phyloP scores from a whole-genome alignment of 1,140 invertebrate genomes.

The Homarus americanus region DNA sequence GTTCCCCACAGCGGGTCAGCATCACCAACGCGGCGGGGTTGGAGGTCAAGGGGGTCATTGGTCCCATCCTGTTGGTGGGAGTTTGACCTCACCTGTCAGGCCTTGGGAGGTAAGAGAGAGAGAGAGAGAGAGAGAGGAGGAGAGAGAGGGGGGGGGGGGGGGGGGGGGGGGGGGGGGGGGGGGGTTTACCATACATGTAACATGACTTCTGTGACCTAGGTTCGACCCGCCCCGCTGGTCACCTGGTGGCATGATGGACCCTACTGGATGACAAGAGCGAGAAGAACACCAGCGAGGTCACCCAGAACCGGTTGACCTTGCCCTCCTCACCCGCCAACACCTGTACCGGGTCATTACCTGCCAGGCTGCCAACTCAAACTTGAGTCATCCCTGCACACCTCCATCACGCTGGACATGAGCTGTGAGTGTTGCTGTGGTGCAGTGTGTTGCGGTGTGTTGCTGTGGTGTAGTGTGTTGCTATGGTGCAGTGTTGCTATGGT shows the following conservation, averaged over 20 bases:
- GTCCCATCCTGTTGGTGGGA: slow-evolving; percentile 23
- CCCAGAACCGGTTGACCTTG: slow-evolving; percentile 71
- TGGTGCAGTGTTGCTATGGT: too few species aligned
- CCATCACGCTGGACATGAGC: slow-evolving; percentile 63
- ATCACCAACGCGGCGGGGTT: slow-evolving; percentile 26
- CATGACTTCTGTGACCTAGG: background rate
- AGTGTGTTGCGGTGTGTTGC: too few species aligned
- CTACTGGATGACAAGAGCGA: slow-evolving; percentile 55
- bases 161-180: too few species aligned
- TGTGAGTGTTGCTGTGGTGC: too few species aligned
- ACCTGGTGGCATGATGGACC: slow-evolving; percentile 63
- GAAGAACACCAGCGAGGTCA: slow-evolving; percentile 20
- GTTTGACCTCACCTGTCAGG: slow-evolving; percentile 35
- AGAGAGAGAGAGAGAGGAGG: background rate
- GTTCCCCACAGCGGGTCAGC: slow-evolving; percentile 21
- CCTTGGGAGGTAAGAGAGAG: slow-evolving; percentile 24
- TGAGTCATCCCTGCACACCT: slow-evolving; percentile 69
- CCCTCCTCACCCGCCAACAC: slow-evolving; percentile 75
- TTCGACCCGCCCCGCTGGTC: slow-evolving; percentile 53
- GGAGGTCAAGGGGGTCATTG: slow-evolving; percentile 39
- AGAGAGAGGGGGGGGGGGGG: background rate
- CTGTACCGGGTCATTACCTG: slow-evolving; percentile 76
- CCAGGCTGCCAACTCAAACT: slow-evolving; percentile 76
- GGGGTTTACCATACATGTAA: background rate
- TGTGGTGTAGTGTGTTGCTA: too few species aligned